Percentiles rank a stretch among this genome's conserved stretches.
Evolutionary conservation across 2,888 invertebrate genomes (phyloP).

Genomic region (Lottia gigantea): DNA sequence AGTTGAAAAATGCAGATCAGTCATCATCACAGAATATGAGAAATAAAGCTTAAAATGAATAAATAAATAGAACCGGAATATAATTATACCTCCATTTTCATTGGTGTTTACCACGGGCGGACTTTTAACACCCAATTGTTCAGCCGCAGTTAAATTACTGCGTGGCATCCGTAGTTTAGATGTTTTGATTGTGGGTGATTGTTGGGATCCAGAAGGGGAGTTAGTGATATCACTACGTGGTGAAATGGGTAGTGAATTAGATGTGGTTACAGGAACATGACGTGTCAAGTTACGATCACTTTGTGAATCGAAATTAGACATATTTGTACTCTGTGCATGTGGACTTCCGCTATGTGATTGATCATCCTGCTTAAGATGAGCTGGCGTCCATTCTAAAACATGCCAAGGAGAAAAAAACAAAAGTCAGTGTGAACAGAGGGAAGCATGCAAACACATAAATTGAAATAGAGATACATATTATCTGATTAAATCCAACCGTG

Average conservation of each 20-base stretch:
- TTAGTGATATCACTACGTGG: slow-evolving; percentile 12
- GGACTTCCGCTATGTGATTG: background rate
- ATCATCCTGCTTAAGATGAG: background rate
- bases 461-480: no score
- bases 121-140: slow-evolving; percentile 54
- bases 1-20: no score
- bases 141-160: slow-evolving; percentile 49
- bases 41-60: background rate
- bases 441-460: slow-evolving; percentile 4
- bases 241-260: slow-evolving; percentile 14
- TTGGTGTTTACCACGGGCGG: slow-evolving; percentile 42
- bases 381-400: slow-evolving; percentile 6
- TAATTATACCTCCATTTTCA: slow-evolving; percentile 41
- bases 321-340: slow-evolving; percentile 4
- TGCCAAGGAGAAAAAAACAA: slow-evolving; percentile 5
- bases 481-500: no score
- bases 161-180: slow-evolving; percentile 27
- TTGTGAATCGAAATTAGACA: background rate
- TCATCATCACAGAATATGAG: no score
- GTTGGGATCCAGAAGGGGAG: slow-evolving; percentile 17
- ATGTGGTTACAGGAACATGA: background rate
- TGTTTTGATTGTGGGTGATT: slow-evolving; percentile 19
- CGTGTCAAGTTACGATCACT: background rate
- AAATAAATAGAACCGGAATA: background rate
- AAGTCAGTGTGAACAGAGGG: slow-evolving; percentile 6